Evolutionary conservation across 1,140 invertebrate genomes (phyloP).

Genomic region (Melipona quadrifasciata): DNA sequence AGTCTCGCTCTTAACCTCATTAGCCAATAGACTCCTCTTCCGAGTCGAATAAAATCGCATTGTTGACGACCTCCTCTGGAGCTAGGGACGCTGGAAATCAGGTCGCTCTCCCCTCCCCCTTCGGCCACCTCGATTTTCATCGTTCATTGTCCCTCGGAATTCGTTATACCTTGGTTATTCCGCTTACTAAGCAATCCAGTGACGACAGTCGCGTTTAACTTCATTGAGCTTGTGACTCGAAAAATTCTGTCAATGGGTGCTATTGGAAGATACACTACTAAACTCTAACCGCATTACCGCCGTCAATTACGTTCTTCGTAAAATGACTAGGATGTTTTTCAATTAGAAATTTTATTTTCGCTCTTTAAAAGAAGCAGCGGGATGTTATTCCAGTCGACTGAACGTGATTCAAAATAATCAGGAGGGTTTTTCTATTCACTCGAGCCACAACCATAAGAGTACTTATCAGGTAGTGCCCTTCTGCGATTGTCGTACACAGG

Average conservation of each 20-base stretch:
- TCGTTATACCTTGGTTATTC: neutral
- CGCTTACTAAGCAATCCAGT: neutral
- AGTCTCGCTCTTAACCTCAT: slow-evolving; percentile 43
- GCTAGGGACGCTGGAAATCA: slow-evolving; percentile 11
- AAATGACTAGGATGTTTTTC: no score
- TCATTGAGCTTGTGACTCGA: neutral
- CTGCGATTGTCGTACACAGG: neutral
- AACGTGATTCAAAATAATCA: slow-evolving; percentile 4
- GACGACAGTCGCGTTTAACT: neutral
- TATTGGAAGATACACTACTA: no score
- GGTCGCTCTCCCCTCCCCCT: neutral
- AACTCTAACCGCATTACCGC: no score
- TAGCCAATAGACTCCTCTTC: slow-evolving; percentile 32
- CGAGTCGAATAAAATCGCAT: slow-evolving; percentile 33
- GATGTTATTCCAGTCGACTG: neutral
- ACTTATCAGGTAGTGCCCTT: neutral
- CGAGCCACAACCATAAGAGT: neutral
- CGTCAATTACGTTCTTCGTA: no score
- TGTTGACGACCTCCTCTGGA: slow-evolving; percentile 17
- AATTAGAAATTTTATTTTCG: no score
- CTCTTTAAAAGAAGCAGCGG: neutral
- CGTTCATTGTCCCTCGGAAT: neutral
- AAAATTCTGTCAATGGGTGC: neutral
- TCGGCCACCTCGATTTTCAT: neutral
- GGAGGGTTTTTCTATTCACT: neutral